Base-by-base conservation (phyloP, 2,797 vertebrate genomes). In the Neoniphon sammara region DNA sequence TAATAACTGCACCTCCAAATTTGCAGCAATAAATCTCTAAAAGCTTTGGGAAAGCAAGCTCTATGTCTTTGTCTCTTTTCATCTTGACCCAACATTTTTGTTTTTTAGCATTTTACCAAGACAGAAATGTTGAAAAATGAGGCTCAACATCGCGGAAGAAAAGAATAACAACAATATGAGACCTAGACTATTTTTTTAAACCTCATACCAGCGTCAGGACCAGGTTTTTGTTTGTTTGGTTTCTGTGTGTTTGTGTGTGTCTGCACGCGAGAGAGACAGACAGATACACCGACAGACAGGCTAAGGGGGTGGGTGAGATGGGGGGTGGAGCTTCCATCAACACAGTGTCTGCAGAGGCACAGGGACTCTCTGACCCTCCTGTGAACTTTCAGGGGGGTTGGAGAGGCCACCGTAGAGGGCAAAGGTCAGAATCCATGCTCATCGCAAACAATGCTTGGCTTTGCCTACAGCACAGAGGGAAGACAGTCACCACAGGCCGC, bases 371-470 rank as follows among this genome's bases (percentile, higher is more conserved):
- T 96, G 97, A 98, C 98, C 97, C 95, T 94, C 92, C 87, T 76
- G 53, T 97, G 97, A 99, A 98, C 97, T 93, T 96, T 94, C 83
- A 72, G 85, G 88, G 93, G 94, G 94, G 95, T 94, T 86, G 80
- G 90, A 96, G 94, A 94, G 95, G 96, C 95, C 96, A 95, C 90
- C 76, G 66, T 78, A 91, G 91, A 91, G 95, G 95, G 86, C 96
- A 96, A 91, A 97, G 96, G 96, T 96, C 96, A 95, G 90, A 89
- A 81, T 94, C 94, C 94, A 95, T 94, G 95, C 95, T 93, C 94
- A 91, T 94, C 93, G 93, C 94, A 96, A 95, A 96, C 94, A 97
- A 96, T 95, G 95, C 93, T 90, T 87, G 87, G 93, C 95, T 95
- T 95, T 94, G 92, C 90, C 85, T 70, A 80, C 69, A 85, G 47